These are phyloP conservation scores for Chaenogobius annularis DNA, from an alignment of 2,113 vertebrate genomes.

Conservation along the genomic window DNA sequence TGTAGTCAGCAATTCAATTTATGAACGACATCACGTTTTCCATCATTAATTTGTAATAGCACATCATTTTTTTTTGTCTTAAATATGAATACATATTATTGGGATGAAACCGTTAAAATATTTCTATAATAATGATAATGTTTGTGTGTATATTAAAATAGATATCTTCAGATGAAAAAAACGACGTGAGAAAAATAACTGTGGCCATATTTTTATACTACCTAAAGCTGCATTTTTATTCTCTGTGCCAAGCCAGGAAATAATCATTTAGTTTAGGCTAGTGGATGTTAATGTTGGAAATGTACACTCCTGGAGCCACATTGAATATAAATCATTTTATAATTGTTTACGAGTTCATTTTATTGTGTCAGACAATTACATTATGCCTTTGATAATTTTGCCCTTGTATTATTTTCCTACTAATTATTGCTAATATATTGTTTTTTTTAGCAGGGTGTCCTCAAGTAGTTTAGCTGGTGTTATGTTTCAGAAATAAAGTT, in stretches of 20 bases:
- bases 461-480: constrained; percentile 25
- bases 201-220: constrained; percentile 15
- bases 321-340: constrained; percentile 1
- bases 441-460: constrained; percentile 46
- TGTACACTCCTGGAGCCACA: constrained; percentile 29
- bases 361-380: background rate
- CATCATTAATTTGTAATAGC: background rate
- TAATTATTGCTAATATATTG: constrained; percentile 14
- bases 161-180: background rate
- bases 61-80: background rate
- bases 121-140: background rate
- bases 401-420: constrained; percentile 20
- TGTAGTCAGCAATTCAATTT: background rate
- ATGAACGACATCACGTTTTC: background rate
- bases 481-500: constrained; percentile 69
- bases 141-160: background rate
- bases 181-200: background rate
- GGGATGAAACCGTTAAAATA: background rate
- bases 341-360: background rate
- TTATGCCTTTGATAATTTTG: constrained; percentile 8
- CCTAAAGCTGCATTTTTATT: background rate
- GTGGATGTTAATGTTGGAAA: background rate
- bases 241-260: constrained; percentile 33
- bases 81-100: background rate
- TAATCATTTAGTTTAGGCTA: constrained; percentile 10